Evolutionary conservation across 2,113 vertebrate genomes (phyloP), one percentile per base, ranked within the genome.

Genomic region (Saguinus imperator): DNA sequence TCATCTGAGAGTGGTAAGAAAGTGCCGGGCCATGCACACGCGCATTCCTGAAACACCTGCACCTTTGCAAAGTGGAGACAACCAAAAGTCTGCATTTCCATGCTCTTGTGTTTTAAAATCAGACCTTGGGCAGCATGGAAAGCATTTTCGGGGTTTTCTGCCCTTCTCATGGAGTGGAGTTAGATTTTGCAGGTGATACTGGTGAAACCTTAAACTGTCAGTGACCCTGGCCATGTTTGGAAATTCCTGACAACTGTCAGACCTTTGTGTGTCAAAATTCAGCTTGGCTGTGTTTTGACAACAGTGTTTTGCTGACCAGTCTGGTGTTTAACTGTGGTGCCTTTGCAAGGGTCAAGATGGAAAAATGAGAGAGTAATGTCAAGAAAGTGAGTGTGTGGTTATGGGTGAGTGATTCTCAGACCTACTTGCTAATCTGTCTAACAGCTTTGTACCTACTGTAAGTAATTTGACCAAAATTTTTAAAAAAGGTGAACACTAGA

Each of bases 211-310:
- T n/a, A 61, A 3, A 75, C 18, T 81, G 40, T 70, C 43, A 32
- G 45, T 35, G 55, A 57, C 79, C 57, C 35, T 66, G 57, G n/a
- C 70, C 70, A 0, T 76, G 57, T 88, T 86, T 80, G 83, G 88
- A 87, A 93, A 92, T 73, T 79, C 91, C 73, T 96, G n/a, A 80
- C 4, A 23, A 17, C 40, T 88, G 57, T 95, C 66, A 80, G 61
- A 89, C 73, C 57, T 45, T 9, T 35, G 50, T 93, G 91, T 25
- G 57, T 58, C 57, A 8, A 23, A 58, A 58, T 23, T 58, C 21
- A 43, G 18, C 43, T 50, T 43, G 61, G 21, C 45, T 85, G 43
- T 82, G 73, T 87, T 93, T 95, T 48, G 81, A 87, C 94, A 85
- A 12, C 32, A 92, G 72, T 1, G 8, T 77, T 90, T 85, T 37